A percentile compares a stretch with the other conserved stretches of the same genome.
These are phyloP conservation scores for Girardinichthys multiradiatus DNA, from an alignment of 2,113 vertebrate species.

Conservation along the genomic window DNA sequence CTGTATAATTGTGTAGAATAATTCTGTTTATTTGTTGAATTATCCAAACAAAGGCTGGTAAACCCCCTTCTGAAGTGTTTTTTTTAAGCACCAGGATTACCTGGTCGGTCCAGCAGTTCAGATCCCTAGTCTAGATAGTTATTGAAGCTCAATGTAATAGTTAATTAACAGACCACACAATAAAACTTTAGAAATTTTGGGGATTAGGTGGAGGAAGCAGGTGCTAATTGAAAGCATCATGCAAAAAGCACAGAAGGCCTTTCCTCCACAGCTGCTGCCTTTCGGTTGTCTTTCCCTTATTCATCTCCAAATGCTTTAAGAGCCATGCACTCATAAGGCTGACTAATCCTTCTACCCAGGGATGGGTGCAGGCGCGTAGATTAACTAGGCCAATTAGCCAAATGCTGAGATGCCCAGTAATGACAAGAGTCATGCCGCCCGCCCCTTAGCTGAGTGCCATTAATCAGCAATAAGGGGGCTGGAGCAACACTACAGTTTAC, in stretches of 20 bases:
- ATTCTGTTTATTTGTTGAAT: not conserved
- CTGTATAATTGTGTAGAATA: not conserved
- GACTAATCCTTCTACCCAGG: conserved; percentile 58
- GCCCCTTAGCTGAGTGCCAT: conserved; percentile 49
- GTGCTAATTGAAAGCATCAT: conserved; percentile 64
- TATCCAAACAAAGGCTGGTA: not conserved
- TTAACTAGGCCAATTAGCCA: conserved; percentile 73
- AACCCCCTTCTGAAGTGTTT: not conserved
- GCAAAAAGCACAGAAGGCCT: conserved; percentile 56
- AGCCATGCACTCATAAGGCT: conserved; percentile 54
- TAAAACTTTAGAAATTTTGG: conserved; percentile 20
- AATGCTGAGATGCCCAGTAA: conserved; percentile 55
- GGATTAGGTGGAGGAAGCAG: conserved; percentile 52
- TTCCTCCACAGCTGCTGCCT: conserved; percentile 57
- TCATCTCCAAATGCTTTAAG: conserved; percentile 54
- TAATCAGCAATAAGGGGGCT: conserved; percentile 69
- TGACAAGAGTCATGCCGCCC: conserved; percentile 57
- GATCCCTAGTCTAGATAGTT: conserved; percentile 9
- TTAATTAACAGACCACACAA: conserved; percentile 8
- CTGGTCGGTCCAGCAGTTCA: not conserved
- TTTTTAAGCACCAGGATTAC: not conserved
- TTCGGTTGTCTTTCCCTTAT: conserved; percentile 27
- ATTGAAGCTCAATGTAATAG: conserved; percentile 11
- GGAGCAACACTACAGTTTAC: conserved; percentile 49
- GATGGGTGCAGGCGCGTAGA: conserved; percentile 56